Conservation (phyloP, 1,140 invertebrate species). For the Philotrypesis tridentata region DNA sequence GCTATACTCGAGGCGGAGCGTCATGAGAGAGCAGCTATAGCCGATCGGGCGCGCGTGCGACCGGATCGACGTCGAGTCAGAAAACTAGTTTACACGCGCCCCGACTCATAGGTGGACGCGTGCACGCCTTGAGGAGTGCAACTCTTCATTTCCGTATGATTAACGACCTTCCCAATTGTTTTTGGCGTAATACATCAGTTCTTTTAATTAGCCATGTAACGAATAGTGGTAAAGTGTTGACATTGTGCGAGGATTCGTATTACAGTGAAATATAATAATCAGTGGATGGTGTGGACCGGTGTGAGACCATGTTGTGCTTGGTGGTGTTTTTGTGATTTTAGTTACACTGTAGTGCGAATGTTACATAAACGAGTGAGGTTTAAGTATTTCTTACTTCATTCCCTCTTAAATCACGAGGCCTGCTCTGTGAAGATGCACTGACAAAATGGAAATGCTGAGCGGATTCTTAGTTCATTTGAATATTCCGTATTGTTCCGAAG, state of each 20-base stretch:
- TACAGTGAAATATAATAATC: neutral
- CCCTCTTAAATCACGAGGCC: neutral
- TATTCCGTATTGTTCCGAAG: neutral
- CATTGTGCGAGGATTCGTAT: neutral
- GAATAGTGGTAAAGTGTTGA: neutral
- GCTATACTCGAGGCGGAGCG: neutral
- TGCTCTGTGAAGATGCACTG: neutral
- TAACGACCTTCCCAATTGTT: neutral
- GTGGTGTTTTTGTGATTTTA: neutral
- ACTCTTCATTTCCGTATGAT: neutral
- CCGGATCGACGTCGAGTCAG: neutral
- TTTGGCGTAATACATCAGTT: neutral
- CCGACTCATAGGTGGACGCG: slow-evolving; percentile 12
- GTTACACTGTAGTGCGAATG: no score
- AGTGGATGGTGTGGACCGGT: neutral
- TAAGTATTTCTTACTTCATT: neutral
- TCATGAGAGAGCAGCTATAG: neutral
- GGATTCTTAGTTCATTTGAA: neutral
- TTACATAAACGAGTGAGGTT: no score
- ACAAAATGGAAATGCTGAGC: neutral
- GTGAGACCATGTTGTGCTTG: neutral
- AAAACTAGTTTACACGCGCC: slow-evolving; percentile 30
- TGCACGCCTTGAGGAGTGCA: neutral
- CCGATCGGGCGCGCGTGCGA: neutral
- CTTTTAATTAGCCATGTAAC: neutral